Evolutionary conservation across 2,888 invertebrate genomes (phyloP).

Genomic region (Caenorhabditis parvicauda): DNA sequence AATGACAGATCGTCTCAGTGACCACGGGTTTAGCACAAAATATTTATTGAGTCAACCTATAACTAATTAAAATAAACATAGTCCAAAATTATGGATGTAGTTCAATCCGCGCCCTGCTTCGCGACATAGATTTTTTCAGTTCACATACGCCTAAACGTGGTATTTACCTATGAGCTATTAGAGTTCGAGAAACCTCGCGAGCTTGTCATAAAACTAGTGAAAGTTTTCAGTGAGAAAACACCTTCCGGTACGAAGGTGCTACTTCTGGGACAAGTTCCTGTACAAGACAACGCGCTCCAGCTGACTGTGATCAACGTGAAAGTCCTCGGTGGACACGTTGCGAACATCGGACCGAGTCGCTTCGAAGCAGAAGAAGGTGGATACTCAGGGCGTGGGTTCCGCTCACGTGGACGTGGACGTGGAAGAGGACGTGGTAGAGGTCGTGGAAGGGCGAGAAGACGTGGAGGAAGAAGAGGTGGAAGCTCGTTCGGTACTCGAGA

Average conservation of each 20-base stretch:
- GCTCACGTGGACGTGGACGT: not conserved
- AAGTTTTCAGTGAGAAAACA: conserved; percentile 37
- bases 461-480: not conserved
- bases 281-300: conserved; percentile 39
- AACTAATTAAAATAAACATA: too few species aligned
- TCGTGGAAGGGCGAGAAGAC: not conserved
- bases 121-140: too few species aligned
- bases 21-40: too few species aligned
- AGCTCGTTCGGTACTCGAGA: not conserved
- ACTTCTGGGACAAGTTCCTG: conserved; percentile 28
- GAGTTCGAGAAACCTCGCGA: not conserved
- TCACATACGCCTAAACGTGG: conserved; percentile 23
- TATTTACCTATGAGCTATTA: conserved; percentile 12
- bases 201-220: not conserved
- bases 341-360: conserved; percentile 15
- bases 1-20: too few species aligned
- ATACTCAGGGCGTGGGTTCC: conserved; percentile 1
- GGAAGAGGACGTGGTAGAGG: not conserved
- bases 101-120: too few species aligned
- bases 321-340: conserved; percentile 51
- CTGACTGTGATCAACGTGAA: conserved; percentile 27
- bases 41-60: too few species aligned
- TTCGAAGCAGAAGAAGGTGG: not conserved
- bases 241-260: conserved; percentile 46
- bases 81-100: too few species aligned